Evolutionary conservation across 2,113 vertebrate species (phyloP), one percentile per base, ranked within the genome.

Genomic region (Physeter macrocephalus): DNA sequence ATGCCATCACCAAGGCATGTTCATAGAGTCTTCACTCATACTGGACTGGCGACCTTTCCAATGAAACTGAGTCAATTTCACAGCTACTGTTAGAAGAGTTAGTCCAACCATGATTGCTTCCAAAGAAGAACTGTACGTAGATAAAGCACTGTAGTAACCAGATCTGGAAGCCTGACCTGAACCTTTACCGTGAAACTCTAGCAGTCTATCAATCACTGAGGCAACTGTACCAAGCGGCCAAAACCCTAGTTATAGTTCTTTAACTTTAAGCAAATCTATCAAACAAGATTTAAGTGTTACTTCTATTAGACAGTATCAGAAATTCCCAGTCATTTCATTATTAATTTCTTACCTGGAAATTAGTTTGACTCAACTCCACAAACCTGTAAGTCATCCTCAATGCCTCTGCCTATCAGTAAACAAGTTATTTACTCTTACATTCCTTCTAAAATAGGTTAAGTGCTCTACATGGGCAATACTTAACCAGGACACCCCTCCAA

Each of bases 1-100:
- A 97, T 77, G 93, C 97, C 95, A 98, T 91, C 88, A 88, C 93
- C 97, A 96, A 97, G 13, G 18, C 95, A 97, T 10, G 0, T 34
- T 92, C 11, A 93, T 49, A 97, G 82, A 97, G 80, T 80, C 93
- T 82, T 95, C 90, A 93, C 89, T 94, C 69, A 84, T 0, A 87
- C 85, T 95, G 27, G 21, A 8, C 54, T 78, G 31, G 25, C 6
- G 36, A 74, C 18, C 61, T 67, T 90, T 62, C 54, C 49, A 25
- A 43, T 13, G 36, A 97, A 97, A 95, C 43, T 2, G 46, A 62
- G 13, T 69, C 89, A 39, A 71, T 80, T 80, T 4, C 52, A 54
- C 25, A 6, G 13, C 17, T 61, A 74, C 67, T 46, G 25, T 21
- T 91, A 93, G 49, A 66, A 27, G 21, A 77, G 31, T 61, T 5